phyloP scores from a whole-genome alignment of 2,113 vertebrate genomes.

The cattle (Bos taurus) region ARS-UCD2.0 NC_037332.1:111510501-111511000 shows the following conservation, averaged over 20 bases:
- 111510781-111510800: neutral
- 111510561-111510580: neutral
- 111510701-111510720: neutral
- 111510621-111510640: neutral
- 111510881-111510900: neutral
- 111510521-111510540: neutral
- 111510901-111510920: neutral
- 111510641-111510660: neutral
- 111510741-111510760: neutral
- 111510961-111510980: neutral
- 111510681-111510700: neutral
- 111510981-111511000: neutral
- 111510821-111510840: neutral
- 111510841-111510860: neutral
- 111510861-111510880: neutral
- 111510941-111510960: neutral
- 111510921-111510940: neutral
- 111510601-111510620: neutral
- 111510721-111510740: neutral
- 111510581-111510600: neutral
- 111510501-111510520: neutral
- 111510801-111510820: neutral
- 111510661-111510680: neutral
- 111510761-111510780: neutral
- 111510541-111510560: neutral